These are phyloP conservation scores for Plagodis dolabraria DNA, from an alignment of 2,888 invertebrate species.

Conservation along the genomic window DNA sequence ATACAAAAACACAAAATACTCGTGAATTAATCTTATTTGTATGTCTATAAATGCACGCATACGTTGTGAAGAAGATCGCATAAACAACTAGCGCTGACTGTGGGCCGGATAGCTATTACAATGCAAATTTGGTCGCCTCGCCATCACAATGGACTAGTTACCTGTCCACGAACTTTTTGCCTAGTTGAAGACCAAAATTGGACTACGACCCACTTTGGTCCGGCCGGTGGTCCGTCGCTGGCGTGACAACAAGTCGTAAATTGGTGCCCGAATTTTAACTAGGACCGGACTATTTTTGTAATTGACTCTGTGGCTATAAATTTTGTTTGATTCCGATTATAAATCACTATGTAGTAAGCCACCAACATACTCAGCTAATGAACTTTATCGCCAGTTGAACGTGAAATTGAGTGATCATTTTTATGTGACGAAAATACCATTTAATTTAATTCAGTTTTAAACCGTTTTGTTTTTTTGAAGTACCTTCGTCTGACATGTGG, in stretches of 20 bases:
- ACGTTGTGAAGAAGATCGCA: slow-evolving; percentile 57
- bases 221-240: slow-evolving; percentile 29
- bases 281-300: slow-evolving; percentile 26
- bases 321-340: slow-evolving; percentile 20
- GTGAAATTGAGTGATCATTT: not conserved
- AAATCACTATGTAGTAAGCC: slow-evolving; percentile 20
- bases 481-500: too few species aligned
- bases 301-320: slow-evolving; percentile 26
- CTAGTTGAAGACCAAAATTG: slow-evolving; percentile 65
- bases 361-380: slow-evolving; percentile 25
- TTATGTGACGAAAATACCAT: not conserved
- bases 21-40: slow-evolving; percentile 46
- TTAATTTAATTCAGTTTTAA: too few species aligned
- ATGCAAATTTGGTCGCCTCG: slow-evolving; percentile 71
- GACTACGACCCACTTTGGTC: slow-evolving; percentile 64
- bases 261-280: slow-evolving; percentile 36
- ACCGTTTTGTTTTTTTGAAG: too few species aligned
- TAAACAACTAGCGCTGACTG: slow-evolving; percentile 58
- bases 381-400: slow-evolving; percentile 12
- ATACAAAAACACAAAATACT: slow-evolving; percentile 22
- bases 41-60: slow-evolving; percentile 53
- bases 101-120: slow-evolving; percentile 70
- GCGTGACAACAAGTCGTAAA: slow-evolving; percentile 34
- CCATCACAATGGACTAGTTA: slow-evolving; percentile 70
- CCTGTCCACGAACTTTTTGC: slow-evolving; percentile 73